Evolutionary conservation across 2,797 vertebrate genomes (phyloP).

Genomic region (Uromys caudimaculatus): DNA sequence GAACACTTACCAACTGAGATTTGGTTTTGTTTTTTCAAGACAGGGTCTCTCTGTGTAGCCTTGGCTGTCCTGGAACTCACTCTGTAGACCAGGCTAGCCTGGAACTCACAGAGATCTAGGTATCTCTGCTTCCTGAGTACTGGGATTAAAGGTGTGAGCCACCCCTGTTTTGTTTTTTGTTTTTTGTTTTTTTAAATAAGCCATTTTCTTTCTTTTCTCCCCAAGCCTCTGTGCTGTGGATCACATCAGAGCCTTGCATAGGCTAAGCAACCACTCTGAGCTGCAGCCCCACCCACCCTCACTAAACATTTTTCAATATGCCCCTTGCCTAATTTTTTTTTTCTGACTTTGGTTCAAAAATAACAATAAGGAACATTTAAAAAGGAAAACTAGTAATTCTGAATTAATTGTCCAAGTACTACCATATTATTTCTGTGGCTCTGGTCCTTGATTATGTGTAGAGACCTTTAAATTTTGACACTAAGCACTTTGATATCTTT

Average conservation of each 20-base stretch:
- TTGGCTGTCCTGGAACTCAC: background rate
- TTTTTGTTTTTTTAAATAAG: background rate
- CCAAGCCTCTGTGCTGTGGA: background rate
- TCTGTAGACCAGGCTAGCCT: background rate
- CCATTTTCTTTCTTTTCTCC: background rate
- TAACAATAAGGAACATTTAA: background rate
- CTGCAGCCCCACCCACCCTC: background rate
- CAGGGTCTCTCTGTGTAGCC: background rate
- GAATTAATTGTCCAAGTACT: constrained; percentile 18
- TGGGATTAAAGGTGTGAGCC: background rate
- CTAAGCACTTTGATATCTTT: background rate
- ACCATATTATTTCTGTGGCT: background rate
- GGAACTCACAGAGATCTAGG: background rate
- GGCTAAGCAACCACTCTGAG: background rate
- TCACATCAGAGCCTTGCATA: background rate
- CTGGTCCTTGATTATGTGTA: background rate
- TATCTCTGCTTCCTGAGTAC: background rate
- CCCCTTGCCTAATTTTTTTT: background rate
- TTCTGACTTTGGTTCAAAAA: constrained; percentile 57
- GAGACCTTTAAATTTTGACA: constrained; percentile 40
- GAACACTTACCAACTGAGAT: background rate
- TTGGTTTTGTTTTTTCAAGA: background rate
- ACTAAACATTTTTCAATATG: constrained; percentile 34
- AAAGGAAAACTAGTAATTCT: constrained; percentile 27
- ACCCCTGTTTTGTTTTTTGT: no score